A percentile compares a stretch with the other conserved stretches of the same genome.
phyloP scores from a whole-genome alignment of 2,113 vertebrate genomes.

The Psephotus haematonotus region DNA sequence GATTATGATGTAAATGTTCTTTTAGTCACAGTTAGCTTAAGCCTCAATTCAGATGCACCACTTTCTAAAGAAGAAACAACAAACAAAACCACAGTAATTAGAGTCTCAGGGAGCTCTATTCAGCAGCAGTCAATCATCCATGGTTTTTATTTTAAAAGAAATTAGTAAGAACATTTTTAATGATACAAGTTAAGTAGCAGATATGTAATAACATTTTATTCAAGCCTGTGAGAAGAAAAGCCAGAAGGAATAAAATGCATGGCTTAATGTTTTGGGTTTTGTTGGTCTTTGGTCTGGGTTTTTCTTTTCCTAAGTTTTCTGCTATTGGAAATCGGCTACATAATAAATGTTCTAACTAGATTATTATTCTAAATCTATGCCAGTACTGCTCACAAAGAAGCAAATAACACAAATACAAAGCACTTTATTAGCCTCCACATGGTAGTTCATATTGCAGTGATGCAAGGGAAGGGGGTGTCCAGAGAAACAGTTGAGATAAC shows the following conservation, averaged over 20 bases:
- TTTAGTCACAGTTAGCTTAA: neutral
- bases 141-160: neutral
- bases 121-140: neutral
- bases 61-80: neutral
- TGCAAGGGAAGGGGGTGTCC: neutral
- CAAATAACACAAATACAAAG: neutral
- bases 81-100: neutral
- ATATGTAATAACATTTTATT: neutral
- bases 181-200: neutral
- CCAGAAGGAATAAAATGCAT: neutral
- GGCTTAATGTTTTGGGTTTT: neutral
- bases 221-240: neutral
- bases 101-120: neutral
- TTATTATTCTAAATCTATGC: neutral
- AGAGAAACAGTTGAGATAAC: neutral
- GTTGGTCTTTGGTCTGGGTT: neutral
- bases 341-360: neutral
- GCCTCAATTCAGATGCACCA: neutral
- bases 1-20: neutral
- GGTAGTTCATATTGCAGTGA: neutral
- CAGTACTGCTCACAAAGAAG: neutral
- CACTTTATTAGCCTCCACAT: neutral
- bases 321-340: neutral
- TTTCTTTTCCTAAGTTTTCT: neutral
- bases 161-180: neutral